Evolutionary conservation across 2,888 invertebrate genomes (phyloP).

Genomic region (Drosophila nigricruria): DNA sequence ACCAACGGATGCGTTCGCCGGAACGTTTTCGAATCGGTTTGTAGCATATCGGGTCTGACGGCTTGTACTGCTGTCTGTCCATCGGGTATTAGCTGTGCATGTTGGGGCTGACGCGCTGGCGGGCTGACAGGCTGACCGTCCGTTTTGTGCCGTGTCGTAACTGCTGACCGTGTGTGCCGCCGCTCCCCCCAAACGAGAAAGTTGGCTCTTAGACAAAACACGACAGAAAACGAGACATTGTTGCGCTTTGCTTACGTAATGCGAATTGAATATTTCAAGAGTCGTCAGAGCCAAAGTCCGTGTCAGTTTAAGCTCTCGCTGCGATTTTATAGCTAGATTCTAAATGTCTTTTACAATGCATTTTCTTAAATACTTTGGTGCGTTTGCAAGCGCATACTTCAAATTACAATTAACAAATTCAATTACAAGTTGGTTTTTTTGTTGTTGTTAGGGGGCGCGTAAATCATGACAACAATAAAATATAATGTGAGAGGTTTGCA

Average conservation of each 20-base stretch:
- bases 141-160: slow-evolving; percentile 50
- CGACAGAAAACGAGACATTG: slow-evolving; percentile 48
- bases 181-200: slow-evolving; percentile 51
- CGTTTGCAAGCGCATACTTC: slow-evolving; percentile 36
- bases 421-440: slow-evolving; percentile 44
- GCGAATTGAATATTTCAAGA: slow-evolving; percentile 39
- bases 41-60: slow-evolving; percentile 49
- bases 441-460: slow-evolving; percentile 52
- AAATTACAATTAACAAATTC: slow-evolving; percentile 50
- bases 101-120: slow-evolving; percentile 48
- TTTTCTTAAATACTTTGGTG: slow-evolving; percentile 40
- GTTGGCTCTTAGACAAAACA: slow-evolving; percentile 54
- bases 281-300: slow-evolving; percentile 37
- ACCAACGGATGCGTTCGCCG: slow-evolving; percentile 66
- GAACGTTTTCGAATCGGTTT: slow-evolving; percentile 49
- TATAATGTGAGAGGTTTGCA: slow-evolving; percentile 72
- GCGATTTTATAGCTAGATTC: slow-evolving; percentile 58
- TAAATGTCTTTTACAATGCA: slow-evolving; percentile 64
- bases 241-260: slow-evolving; percentile 22
- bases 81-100: slow-evolving; percentile 54
- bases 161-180: slow-evolving; percentile 45
- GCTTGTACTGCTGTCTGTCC: slow-evolving; percentile 55
- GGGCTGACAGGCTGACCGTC: slow-evolving; percentile 37
- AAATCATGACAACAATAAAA: slow-evolving; percentile 72
- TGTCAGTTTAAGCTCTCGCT: slow-evolving; percentile 44